Evolutionary conservation across 2,113 vertebrate genomes (phyloP), one percentile per base, ranked within the genome.

Genomic region (Erythrocercus mccallii): DNA sequence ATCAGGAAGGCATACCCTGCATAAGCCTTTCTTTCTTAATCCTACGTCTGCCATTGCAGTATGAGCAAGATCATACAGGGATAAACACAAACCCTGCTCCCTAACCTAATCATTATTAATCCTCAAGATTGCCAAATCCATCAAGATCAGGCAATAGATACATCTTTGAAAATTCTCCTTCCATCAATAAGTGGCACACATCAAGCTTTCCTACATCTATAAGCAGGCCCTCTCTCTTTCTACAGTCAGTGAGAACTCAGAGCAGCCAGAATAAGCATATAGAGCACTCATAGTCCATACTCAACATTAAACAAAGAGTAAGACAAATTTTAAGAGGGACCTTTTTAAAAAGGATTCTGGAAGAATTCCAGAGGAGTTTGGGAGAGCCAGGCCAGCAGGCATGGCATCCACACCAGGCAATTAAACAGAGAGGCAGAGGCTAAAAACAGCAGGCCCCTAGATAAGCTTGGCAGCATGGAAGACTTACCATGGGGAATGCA

Each of bases 251-350:
- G 12, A 21, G 14, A 94, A 78, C 38, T 37, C 57, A 37, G 16
- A 84, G 25, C 23, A 61, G 24, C 7, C 37, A 72, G 31, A 74
- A 31, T 19, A 84, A 70, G 19, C 30, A 31, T 9, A 3, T 2
- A 54, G 4, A 70, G n/a, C n/a, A 42, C 1, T 0, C 12, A 56
- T 0, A 48, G 22, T 9, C 25, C 20, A 31, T 4, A 31, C 0
- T 15, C 21, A 71, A 70, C 2, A 6, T 20, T 44, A 35, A 62
- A 62, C 2, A 1, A 71, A 56, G 7, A 51, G 3, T 8, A 84
- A 31, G 9, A 60, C 2, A 22, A n/a, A 27, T 28, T 74, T 81
- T n/a, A 88, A 54, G 10, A 15, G 0, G 1, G 0, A 10, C 8
- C 5, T 51, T 56, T 81, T 40, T 11, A 28, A 40, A 79, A 70